A percentile compares a stretch with the other conserved stretches of the same genome.
These are phyloP conservation scores for Drosophila pallidifrons DNA, from an alignment of 1,140 invertebrate species.

Conservation along the genomic window DNA sequence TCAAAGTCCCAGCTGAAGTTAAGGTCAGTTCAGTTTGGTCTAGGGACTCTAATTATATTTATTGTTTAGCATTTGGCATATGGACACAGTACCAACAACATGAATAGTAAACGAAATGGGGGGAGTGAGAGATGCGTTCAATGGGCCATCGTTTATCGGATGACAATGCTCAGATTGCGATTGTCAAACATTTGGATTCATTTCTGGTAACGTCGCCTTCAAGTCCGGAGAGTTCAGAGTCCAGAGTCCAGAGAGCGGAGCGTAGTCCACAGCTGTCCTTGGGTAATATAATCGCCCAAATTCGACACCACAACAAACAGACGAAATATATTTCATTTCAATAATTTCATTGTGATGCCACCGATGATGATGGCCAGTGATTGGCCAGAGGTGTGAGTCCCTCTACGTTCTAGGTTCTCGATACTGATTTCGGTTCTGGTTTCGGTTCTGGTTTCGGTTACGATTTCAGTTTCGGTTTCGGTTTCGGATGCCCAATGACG, in stretches of 20 bases:
- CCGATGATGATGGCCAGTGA: constrained; percentile 28
- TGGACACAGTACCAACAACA: background rate
- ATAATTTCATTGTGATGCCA: constrained; percentile 60
- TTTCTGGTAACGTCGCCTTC: background rate
- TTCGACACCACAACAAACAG: constrained; percentile 64
- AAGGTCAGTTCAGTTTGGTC: background rate
- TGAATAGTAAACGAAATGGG: background rate
- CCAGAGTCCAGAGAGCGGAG: background rate
- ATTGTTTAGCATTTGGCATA: constrained; percentile 25
- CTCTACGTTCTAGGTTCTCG: constrained; percentile 1
- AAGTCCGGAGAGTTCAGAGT: background rate
- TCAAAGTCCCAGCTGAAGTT: background rate
- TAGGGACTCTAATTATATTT: constrained; percentile 15
- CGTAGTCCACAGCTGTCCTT: constrained; percentile 28
- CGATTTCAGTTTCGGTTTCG: constrained; percentile 8
- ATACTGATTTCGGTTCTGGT: constrained; percentile 6
- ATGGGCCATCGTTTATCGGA: constrained; percentile 29
- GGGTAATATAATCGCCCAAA: constrained; percentile 64
- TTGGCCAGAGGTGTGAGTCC: constrained; percentile 17
- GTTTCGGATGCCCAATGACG: constrained; percentile 29
- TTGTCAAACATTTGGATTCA: constrained; percentile 41
- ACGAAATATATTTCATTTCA: constrained; percentile 61
- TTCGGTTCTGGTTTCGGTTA: constrained; percentile 11
- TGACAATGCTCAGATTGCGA: constrained; percentile 41
- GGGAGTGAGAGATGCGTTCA: constrained; percentile 8